Evolutionary conservation across 35 echinoderm and acorn worm genomes (phyloP), one percentile per base, ranked within the genome.

Genomic region (Lytechinus pictus): DNA sequence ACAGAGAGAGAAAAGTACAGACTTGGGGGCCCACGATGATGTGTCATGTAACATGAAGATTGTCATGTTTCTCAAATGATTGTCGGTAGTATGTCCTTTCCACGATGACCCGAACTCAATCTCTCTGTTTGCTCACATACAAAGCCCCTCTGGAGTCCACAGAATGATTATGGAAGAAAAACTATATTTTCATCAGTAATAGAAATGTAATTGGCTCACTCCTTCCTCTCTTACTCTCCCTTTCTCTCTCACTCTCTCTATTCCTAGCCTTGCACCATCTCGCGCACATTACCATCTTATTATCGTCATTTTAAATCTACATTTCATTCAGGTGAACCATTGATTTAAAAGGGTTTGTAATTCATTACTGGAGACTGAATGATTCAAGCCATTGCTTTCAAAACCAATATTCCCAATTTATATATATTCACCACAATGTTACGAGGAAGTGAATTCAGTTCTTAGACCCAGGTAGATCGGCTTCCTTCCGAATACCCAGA

Each of bases 11-110:
- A 79, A 79, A 79, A 79, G 19, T 79, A 79, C 66, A 79, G n/a
- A 79, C 66, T 79, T 79, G 16, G 66, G 33, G 66, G 66, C 66
- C 66, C 66, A n/a, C 33, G 33, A 2, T n/a, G 19, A 79, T 79
- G 66, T 79, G 66, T 16, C 66, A 79, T 79, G 66, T 24, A 79
- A 79, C 66, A 79, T 79, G 66, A 79, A 79, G 66, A 79, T 79
- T 79, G 66, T 79, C 66, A 79, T 79, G 66, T 79, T 79, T 79
- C 66, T 79, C 66, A 79, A 79, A 79, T 79, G 66, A 79, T 79
- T 79, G 66, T 79, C 66, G 66, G 66, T 79, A 14, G 66, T 79
- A 79, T 79, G 66, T 79, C 66, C 66, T 79, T 79, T 79, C 66
- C 19, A 3, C 66, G 19, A 79, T 79, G 66, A 79, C 66, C 66